phyloP scores from a whole-genome alignment of 1,140 invertebrate species.

The Rhyacophila brunnea region DNA sequence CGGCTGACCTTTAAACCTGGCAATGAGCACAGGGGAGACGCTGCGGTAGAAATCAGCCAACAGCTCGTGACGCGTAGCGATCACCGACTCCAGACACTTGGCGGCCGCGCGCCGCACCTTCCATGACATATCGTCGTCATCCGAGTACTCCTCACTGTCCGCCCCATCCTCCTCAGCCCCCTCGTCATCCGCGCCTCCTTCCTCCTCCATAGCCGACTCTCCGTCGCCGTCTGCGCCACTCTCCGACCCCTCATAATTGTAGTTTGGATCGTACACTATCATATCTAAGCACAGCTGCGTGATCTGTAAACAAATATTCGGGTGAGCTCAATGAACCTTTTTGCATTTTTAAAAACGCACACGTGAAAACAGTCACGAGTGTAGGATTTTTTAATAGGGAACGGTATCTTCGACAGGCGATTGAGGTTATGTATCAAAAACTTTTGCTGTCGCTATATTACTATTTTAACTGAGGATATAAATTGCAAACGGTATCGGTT shows the following conservation, averaged over 20 bases:
- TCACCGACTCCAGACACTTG: constrained; percentile 95
- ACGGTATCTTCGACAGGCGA: no score
- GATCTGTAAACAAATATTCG: constrained; percentile 65
- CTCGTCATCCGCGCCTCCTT: constrained; percentile 64
- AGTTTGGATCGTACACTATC: constrained; percentile 97
- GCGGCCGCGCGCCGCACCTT: constrained; percentile 93
- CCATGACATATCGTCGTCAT: constrained; percentile 99
- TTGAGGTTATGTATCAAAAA: no score
- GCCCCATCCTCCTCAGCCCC: constrained; percentile 69
- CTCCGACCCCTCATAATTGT: constrained; percentile 85
- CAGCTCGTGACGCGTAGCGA: constrained; percentile 88
- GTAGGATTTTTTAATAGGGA: no score
- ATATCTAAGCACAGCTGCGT: constrained; percentile 87
- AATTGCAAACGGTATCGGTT: no score
- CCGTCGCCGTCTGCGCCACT: constrained; percentile 64
- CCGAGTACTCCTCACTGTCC: constrained; percentile 92
- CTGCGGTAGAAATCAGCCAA: constrained; percentile 86
- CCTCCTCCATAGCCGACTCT: constrained; percentile 65
- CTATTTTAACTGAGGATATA: no score
- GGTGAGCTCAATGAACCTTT: no score
- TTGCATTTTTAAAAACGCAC: no score
- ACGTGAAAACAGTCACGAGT: no score
- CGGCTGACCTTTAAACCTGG: constrained; percentile 87
- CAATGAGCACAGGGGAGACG: constrained; percentile 86
- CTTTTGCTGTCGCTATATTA: no score